These are phyloP conservation scores for Cromileptes altivelis DNA, from an alignment of 2,113 vertebrate species.

Conservation along the genomic window DNA sequence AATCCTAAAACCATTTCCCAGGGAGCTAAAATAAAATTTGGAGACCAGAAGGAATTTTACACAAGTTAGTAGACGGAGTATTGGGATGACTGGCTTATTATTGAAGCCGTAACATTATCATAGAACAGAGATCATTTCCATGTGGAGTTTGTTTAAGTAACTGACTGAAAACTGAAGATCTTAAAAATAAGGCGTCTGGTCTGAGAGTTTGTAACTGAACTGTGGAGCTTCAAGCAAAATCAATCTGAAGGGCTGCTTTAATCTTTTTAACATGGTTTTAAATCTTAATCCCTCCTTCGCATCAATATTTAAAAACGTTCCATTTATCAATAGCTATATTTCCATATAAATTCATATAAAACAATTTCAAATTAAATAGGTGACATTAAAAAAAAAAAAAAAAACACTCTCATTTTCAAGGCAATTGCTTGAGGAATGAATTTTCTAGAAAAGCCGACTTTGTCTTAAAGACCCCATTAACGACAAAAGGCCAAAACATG, in stretches of 20 bases:
- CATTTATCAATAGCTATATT: constrained; percentile 75
- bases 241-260: constrained; percentile 12
- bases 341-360: constrained; percentile 86
- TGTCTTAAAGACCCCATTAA: constrained; percentile 19
- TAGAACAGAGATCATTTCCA: neutral
- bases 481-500: constrained; percentile 44
- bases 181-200: neutral
- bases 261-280: constrained; percentile 23
- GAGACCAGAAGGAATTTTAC: neutral
- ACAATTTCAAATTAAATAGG: constrained; percentile 82
- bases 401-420: constrained; percentile 72
- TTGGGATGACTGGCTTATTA: constrained; percentile 1
- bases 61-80: neutral
- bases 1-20: neutral
- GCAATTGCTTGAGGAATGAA: constrained; percentile 63
- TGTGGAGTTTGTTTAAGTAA: neutral
- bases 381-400: constrained; percentile 66
- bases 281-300: constrained; percentile 39
- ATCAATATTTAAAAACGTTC: constrained; percentile 70
- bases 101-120: neutral
- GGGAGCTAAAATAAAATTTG: neutral
- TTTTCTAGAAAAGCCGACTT: constrained; percentile 57
- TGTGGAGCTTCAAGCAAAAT: constrained; percentile 10
- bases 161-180: neutral
- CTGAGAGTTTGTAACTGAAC: neutral